phyloP scores from a whole-genome alignment of 35 echinoderm and acorn worm species.

The Ptychodera flava region DNA sequence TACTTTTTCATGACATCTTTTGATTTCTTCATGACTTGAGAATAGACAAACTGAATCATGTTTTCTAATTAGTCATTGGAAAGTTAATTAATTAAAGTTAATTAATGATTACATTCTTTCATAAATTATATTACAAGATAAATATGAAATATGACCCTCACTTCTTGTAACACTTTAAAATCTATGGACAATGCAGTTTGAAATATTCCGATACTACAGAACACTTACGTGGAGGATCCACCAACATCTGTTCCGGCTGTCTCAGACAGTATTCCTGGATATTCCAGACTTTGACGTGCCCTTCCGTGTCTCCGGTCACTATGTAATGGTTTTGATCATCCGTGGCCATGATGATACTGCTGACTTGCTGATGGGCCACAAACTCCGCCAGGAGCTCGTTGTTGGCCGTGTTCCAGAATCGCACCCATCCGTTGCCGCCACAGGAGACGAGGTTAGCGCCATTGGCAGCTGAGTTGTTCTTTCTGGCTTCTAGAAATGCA shows the following conservation, averaged over 20 bases:
- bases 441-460: constrained; percentile 78
- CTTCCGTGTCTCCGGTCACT: constrained; percentile 85
- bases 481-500: constrained; percentile 67
- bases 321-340: constrained; percentile 52
- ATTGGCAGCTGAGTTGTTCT: constrained; percentile 23
- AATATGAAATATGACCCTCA: no score
- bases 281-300: constrained; percentile 71
- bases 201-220: no score
- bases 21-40: no score
- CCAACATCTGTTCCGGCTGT: constrained; percentile 30
- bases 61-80: no score
- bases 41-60: no score
- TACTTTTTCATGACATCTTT: no score
- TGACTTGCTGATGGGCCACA: constrained; percentile 78
- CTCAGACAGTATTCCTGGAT: constrained; percentile 77
- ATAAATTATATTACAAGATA: no score
- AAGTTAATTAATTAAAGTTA: no score
- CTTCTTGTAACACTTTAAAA: no score
- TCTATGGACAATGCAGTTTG: no score
- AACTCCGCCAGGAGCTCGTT: constrained; percentile 67
- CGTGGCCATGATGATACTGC: constrained; percentile 71
- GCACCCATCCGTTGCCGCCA: constrained; percentile 88
- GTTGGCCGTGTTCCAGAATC: constrained; percentile 77
- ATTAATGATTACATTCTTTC: no score
- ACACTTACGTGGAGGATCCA: constrained; percentile 51